Conservation (phyloP, 2,113 vertebrate genomes). For the Opisthocomus hoazin region DNA sequence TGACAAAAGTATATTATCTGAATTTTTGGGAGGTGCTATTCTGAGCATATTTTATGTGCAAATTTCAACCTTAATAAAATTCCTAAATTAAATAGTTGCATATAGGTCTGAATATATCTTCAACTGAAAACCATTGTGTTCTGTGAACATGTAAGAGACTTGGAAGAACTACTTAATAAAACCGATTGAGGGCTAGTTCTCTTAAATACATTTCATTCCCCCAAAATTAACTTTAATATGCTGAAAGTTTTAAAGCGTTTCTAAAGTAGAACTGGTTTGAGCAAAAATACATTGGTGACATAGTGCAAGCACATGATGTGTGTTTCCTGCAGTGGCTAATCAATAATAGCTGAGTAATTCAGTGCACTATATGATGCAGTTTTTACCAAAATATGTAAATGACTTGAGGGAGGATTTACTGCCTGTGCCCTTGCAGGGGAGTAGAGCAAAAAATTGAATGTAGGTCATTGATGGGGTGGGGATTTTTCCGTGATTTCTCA, state of each 20-base stretch:
- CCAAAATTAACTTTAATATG: not conserved
- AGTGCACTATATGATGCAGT: not conserved
- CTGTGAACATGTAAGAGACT: not conserved
- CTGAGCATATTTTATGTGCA: not conserved
- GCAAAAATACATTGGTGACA: not conserved
- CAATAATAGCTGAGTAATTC: not conserved
- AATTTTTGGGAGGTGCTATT: not conserved
- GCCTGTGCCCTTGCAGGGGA: not conserved
- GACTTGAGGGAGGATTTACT: not conserved
- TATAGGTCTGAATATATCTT: not conserved
- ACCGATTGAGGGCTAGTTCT: not conserved
- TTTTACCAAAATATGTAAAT: not conserved
- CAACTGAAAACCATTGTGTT: not conserved
- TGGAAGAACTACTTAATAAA: not conserved
- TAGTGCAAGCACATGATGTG: not conserved
- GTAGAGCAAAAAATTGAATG: not conserved
- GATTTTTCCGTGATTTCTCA: not conserved
- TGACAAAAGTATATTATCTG: not conserved
- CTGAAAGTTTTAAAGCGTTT: not conserved
- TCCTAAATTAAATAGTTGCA: not conserved
- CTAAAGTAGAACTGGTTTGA: not conserved
- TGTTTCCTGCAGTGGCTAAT: not conserved
- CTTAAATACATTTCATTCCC: not conserved
- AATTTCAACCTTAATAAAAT: not conserved
- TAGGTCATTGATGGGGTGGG: not conserved